Conservation (phyloP, 2,888 invertebrate genomes). For the Zele albiditarsus region DNA sequence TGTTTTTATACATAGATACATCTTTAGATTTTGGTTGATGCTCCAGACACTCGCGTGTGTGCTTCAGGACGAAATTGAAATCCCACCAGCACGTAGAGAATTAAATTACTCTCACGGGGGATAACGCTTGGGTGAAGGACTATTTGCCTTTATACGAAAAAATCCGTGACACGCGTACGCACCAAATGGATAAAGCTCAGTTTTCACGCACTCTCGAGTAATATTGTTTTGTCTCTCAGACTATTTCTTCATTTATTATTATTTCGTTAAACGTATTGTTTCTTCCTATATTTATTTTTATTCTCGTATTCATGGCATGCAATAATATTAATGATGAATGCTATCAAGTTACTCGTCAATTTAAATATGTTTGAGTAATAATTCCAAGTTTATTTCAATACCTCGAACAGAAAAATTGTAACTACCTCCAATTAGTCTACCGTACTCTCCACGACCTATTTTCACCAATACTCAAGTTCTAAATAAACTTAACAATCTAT, state of each 20-base stretch:
- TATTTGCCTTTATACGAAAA: slow-evolving; percentile 24
- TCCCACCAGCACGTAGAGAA: slow-evolving; percentile 52
- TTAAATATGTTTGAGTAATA: too few relatives aligned
- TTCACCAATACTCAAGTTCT: too few relatives aligned
- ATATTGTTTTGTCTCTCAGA: background rate
- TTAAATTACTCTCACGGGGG: slow-evolving; percentile 53
- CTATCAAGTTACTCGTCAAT: too few relatives aligned
- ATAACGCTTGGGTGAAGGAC: slow-evolving; percentile 42
- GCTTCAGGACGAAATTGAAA: slow-evolving; percentile 48
- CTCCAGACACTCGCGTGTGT: background rate
- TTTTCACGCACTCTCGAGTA: slow-evolving; percentile 39
- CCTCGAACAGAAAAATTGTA: too few relatives aligned
- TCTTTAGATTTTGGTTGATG: background rate
- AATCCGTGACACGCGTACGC: slow-evolving; percentile 49
- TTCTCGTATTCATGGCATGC: too few relatives aligned
- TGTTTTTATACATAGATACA: slow-evolving; percentile 7
- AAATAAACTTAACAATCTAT: too few relatives aligned
- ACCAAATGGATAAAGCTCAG: slow-evolving; percentile 50
- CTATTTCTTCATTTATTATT: background rate
- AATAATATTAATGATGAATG: too few relatives aligned
- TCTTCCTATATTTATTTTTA: too few relatives aligned
- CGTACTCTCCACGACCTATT: too few relatives aligned
- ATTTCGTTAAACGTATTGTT: too few relatives aligned
- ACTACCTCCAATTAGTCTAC: too few relatives aligned
- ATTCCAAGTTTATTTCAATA: too few relatives aligned